phyloP scores from a whole-genome alignment of 2,797 vertebrate species.

The Acanthurus lineatus region DNA sequence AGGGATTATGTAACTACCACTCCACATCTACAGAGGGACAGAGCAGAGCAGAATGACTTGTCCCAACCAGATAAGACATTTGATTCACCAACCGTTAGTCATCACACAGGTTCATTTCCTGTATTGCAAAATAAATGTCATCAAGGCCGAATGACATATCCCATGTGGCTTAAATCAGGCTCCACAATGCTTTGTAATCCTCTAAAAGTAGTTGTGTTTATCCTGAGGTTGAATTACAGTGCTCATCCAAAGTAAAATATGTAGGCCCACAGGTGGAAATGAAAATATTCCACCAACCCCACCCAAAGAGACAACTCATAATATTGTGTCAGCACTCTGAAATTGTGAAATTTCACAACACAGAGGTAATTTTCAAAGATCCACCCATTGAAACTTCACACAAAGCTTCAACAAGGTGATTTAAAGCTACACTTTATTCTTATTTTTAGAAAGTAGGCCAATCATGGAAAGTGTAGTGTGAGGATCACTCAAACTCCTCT shows the following conservation, averaged over 20 bases:
- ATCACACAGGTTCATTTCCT: slow-evolving; percentile 53
- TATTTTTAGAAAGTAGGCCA: slow-evolving; percentile 72
- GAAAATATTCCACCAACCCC: slow-evolving; percentile 72
- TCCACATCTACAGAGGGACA: background rate
- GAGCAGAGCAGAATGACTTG: slow-evolving; percentile 23
- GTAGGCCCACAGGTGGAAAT: slow-evolving; percentile 74
- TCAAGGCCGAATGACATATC: slow-evolving; percentile 28
- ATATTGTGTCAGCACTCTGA: slow-evolving; percentile 62
- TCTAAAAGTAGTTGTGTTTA: slow-evolving; percentile 57
- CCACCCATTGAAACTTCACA: slow-evolving; percentile 17
- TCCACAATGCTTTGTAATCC: slow-evolving; percentile 53
- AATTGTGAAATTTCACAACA: slow-evolving; percentile 65
- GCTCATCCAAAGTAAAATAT: slow-evolving; percentile 48
- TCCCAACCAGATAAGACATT: slow-evolving; percentile 1
- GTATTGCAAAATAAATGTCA: slow-evolving; percentile 38
- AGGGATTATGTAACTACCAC: slow-evolving; percentile 31
- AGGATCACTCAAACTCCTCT: slow-evolving; percentile 56
- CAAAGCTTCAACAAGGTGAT: slow-evolving; percentile 13
- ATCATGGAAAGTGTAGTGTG: slow-evolving; percentile 50
- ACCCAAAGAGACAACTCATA: slow-evolving; percentile 63
- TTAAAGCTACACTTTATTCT: slow-evolving; percentile 40
- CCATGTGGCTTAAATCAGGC: slow-evolving; percentile 48
- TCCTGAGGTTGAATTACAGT: slow-evolving; percentile 58
- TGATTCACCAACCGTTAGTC: slow-evolving; percentile 27
- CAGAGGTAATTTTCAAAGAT: slow-evolving; percentile 27